Evolutionary conservation across 2,113 vertebrate genomes (phyloP).

Genomic region (Melanocharis versteri): DNA sequence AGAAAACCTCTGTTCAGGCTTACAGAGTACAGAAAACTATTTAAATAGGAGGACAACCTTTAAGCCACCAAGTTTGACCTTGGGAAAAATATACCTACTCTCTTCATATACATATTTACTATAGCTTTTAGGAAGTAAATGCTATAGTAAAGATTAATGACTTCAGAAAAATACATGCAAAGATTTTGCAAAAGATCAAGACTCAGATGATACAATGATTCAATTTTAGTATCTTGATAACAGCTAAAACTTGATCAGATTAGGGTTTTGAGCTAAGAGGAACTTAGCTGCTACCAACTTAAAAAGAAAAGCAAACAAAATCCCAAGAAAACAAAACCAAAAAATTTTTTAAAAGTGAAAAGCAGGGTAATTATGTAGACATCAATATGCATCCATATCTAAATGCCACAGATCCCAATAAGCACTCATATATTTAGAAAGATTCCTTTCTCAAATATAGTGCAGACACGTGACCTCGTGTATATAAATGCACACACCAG

Average conservation of each 20-base stretch:
- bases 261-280: not conserved
- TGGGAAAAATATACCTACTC: not conserved
- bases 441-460: not conserved
- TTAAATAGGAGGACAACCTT: not conserved
- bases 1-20: not conserved
- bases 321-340: not conserved
- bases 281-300: not conserved
- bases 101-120: not conserved
- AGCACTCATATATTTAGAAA: not conserved
- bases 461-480: accelerated
- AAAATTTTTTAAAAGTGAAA: not conserved
- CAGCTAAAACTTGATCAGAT: not conserved
- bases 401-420: not conserved
- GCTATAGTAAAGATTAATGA: not conserved
- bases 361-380: not conserved
- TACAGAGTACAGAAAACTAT: not conserved
- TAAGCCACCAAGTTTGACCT: not conserved
- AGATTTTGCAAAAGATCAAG: not conserved
- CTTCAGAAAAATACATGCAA: not conserved
- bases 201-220: not conserved
- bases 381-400: not conserved
- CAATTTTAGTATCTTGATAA: not conserved
- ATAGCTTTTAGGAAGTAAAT: not conserved
- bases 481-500: not conserved
- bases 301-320: not conserved